Conservation (phyloP, 2,113 vertebrate genomes). For the Bettongia penicillata region DNA sequence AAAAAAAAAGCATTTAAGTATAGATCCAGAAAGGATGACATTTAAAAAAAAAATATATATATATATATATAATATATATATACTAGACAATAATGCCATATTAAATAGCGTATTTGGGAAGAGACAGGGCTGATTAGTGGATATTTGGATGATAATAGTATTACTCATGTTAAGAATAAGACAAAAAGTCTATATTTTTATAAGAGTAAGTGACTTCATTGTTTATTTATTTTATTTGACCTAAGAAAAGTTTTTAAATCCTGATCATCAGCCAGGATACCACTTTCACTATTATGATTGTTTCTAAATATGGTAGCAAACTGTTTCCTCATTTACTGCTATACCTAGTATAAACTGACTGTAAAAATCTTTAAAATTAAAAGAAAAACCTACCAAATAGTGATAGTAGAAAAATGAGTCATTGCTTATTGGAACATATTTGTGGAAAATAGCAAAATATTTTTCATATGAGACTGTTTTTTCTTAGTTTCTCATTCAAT, state of each 20-base stretch:
- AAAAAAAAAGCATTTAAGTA: constrained; percentile 25
- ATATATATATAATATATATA: too few relatives aligned
- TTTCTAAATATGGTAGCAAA: background rate
- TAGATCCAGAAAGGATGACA: background rate
- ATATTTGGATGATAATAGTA: background rate
- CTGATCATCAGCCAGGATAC: background rate
- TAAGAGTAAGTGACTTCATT: background rate
- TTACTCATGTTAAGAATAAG: background rate
- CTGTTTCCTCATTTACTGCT: background rate
- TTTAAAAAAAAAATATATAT: background rate
- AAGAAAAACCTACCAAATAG: background rate
- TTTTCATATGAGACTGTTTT: background rate
- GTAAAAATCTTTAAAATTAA: background rate
- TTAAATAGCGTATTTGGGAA: background rate
- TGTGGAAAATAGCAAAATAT: background rate
- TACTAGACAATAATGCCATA: background rate
- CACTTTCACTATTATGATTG: background rate
- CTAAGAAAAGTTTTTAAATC: background rate
- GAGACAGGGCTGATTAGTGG: background rate
- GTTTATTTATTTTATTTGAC: background rate
- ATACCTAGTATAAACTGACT: background rate
- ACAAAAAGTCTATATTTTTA: background rate
- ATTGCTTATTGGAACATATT: background rate
- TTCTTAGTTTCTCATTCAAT: background rate
- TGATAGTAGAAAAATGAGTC: background rate